Base-by-base conservation (phyloP, 2,797 vertebrate species). In the Gambelia wislizenii region DNA sequence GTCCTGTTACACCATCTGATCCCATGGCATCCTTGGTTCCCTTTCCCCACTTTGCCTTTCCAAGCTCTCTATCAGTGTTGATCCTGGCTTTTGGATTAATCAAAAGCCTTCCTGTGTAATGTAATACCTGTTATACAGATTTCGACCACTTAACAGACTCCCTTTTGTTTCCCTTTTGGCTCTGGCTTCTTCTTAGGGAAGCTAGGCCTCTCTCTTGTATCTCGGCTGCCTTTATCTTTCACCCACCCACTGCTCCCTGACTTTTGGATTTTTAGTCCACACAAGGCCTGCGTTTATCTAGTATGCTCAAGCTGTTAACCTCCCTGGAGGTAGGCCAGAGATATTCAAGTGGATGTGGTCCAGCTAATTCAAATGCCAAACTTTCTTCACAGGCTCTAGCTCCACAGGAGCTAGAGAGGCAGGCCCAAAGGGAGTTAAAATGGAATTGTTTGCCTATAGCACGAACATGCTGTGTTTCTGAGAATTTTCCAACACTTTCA, bases 71-170 rank as follows among this genome's bases (percentile, higher is more conserved):
- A 0, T 91, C 88, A 78, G 12, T 94, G 95, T 96, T 95, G 95
- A 91, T 94, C 12, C 89, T 76, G 94, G 87, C 94, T 94, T 92
- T 92, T 96, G 96, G 97, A 94, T 95, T 95, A 96, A 96, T 96
- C 96, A 95, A 95, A 96, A 96, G 90, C 72, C 44, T 93, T 91
- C 90, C 90, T 92, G 95, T 91, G 96, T 96, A 95, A 97, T 96
- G 94, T 96, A 97, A 97, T 94, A 95, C 90, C 95, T 94, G 93
- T 89, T 94, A 94, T 94, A 93, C 69, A 88, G 49, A 87, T 95
- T 97, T 94, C 96, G 96, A 97, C 96, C 92, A 92, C 91, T 90
- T 27, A 89, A 89, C 91, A 92, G 91, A 78, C 91, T 87, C 85
- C 86, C 92, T 95, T 95, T 95, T 94, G 92, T 96, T 93, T 95